Evolutionary conservation across 1,140 invertebrate species (phyloP).

Genomic region (Macrostomum lignano): DNA sequence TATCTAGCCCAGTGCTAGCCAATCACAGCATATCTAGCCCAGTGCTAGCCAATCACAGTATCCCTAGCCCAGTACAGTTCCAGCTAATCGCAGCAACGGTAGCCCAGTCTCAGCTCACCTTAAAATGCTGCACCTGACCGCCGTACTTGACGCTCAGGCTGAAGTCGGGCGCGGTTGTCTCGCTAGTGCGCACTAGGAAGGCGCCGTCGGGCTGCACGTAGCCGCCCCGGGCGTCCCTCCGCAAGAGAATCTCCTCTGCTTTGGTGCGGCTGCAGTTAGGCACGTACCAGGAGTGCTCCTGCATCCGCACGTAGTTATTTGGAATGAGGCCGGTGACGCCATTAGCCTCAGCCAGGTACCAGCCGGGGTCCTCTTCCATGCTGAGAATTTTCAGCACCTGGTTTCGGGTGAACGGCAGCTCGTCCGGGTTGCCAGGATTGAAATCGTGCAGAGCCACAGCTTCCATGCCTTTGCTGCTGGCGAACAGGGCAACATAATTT

Average conservation of each 20-base stretch:
- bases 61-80: too few species aligned
- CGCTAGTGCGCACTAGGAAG: slow-evolving; percentile 86
- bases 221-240: slow-evolving; percentile 34
- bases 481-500: too few species aligned
- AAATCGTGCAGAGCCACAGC: slow-evolving; percentile 96
- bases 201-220: slow-evolving; percentile 46
- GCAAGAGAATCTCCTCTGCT: slow-evolving; percentile 61
- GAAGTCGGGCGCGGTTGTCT: slow-evolving; percentile 93
- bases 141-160: slow-evolving; percentile 92
- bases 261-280: slow-evolving; percentile 80
- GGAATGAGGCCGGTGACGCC: slow-evolving; percentile 91
- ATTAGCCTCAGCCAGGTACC: slow-evolving; percentile 91
- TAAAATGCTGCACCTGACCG: slow-evolving; percentile 91
- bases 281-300: slow-evolving; percentile 56
- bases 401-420: slow-evolving; percentile 97
- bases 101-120: too few species aligned
- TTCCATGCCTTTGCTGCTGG: too few species aligned
- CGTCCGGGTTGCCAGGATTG: slow-evolving; percentile 80
- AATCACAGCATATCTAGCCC: too few species aligned
- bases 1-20: too few species aligned
- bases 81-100: too few species aligned
- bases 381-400: slow-evolving; percentile 82
- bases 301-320: slow-evolving; percentile 97
- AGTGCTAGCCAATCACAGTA: too few species aligned
- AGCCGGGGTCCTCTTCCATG: slow-evolving; percentile 98